These are phyloP conservation scores for Takifugu rubripes DNA, from an alignment of 2,797 vertebrate species.

Conservation along the genomic window DNA sequence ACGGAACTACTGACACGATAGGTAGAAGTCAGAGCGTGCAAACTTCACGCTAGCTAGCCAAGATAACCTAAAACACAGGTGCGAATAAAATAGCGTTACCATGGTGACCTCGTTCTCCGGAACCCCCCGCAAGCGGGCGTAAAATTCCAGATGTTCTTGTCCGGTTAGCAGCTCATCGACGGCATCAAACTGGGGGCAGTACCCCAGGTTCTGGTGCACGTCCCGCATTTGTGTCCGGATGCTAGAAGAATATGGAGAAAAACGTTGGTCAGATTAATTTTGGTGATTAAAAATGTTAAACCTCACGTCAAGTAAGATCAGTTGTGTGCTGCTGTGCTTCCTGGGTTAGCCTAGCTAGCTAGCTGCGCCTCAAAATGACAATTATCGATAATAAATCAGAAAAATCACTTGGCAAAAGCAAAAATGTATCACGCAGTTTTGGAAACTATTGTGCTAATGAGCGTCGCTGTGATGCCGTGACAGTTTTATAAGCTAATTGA, in stretches of 20 bases:
- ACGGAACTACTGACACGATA: too few relatives aligned
- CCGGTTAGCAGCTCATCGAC: constrained; percentile 92
- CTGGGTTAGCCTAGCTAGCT: too few relatives aligned
- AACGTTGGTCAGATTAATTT: too few relatives aligned
- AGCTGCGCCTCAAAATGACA: too few relatives aligned
- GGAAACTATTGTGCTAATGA: too few relatives aligned
- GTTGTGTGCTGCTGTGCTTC: too few relatives aligned
- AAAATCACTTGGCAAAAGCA: too few relatives aligned
- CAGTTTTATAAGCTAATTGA: not conserved
- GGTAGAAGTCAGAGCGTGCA: not conserved
- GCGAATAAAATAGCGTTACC: constrained; percentile 71
- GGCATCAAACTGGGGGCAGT: constrained; percentile 97
- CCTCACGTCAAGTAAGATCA: too few relatives aligned
- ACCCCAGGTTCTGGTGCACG: constrained; percentile 95
- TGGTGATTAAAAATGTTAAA: too few relatives aligned
- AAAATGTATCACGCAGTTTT: too few relatives aligned
- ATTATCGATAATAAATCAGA: too few relatives aligned
- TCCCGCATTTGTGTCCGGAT: constrained; percentile 86
- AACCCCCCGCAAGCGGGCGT: constrained; percentile 90
- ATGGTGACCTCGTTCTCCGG: constrained; percentile 90
- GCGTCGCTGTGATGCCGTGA: too few relatives aligned
- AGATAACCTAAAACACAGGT: not conserved
- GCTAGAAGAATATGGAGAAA: constrained; percentile 56
- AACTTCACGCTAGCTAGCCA: not conserved
- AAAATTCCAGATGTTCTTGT: constrained; percentile 93